Conservation (phyloP, 2,888 invertebrate species). For the Dynastes maya region DNA sequence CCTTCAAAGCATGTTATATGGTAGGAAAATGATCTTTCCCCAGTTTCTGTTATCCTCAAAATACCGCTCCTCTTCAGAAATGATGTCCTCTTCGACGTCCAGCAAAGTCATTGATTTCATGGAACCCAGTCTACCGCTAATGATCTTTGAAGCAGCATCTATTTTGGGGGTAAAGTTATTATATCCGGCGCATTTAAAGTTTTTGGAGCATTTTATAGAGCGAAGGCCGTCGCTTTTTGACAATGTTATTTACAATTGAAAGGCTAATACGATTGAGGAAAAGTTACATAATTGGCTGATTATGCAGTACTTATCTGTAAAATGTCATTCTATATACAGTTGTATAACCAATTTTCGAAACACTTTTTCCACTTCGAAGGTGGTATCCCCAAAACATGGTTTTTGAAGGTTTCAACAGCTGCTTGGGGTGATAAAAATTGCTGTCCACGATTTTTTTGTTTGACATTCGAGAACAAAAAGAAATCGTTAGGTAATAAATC, state of each 20-base stretch:
- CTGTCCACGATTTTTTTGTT: too few relatives aligned
- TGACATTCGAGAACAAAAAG: too few relatives aligned
- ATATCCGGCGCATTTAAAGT: too few relatives aligned
- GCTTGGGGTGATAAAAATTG: too few relatives aligned
- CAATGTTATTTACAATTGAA: conserved; percentile 11
- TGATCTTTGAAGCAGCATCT: neutral
- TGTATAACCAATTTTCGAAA: too few relatives aligned
- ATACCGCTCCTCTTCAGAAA: neutral
- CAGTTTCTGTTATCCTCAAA: conserved; percentile 32
- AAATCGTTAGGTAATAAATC: too few relatives aligned
- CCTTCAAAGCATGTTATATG: conserved; percentile 44
- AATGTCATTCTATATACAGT: too few relatives aligned
- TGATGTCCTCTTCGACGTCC: neutral
- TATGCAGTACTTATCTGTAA: too few relatives aligned
- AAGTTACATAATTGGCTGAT: neutral
- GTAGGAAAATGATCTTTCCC: conserved; percentile 45
- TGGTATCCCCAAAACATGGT: too few relatives aligned
- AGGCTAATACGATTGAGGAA: neutral
- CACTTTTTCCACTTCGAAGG: too few relatives aligned
- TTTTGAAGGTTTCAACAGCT: too few relatives aligned
- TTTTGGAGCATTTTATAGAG: neutral
- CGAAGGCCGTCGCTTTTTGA: neutral
- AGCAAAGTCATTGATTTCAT: conserved; percentile 4
- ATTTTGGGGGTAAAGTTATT: too few relatives aligned
- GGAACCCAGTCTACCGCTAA: neutral